Evolutionary conservation across 2,888 invertebrate genomes (phyloP), one percentile per base, ranked within the genome.

Genomic region (Anorthoa munda): DNA sequence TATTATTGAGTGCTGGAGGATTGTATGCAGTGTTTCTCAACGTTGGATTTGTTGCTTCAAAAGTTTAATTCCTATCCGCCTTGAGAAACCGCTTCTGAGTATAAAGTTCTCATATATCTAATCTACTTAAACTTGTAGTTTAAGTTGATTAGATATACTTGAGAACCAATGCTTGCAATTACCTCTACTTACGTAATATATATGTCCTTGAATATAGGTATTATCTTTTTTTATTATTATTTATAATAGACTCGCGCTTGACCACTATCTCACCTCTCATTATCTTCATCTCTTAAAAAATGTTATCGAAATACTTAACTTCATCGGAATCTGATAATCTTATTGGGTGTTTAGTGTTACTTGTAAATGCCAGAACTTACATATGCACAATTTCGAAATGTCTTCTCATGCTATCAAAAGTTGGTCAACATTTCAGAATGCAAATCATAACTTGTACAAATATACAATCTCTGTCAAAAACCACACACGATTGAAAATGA

Each of bases 211-310:
- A 61, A 7, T 53, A 53, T 12, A 53, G 12, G 21, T 18, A 58
- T n/a, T 65, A 74, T 70, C 64, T n/a, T n/a, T n/a, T n/a, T n/a
- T n/a, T n/a, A n/a, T n/a, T n/a, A n/a, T n/a, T n/a, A n/a, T n/a
- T n/a, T n/a, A n/a, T n/a, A n/a, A n/a, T n/a, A n/a, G n/a, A n/a
- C n/a, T n/a, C n/a, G n/a, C n/a, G n/a, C n/a, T n/a, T n/a, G n/a
- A n/a, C n/a, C n/a, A n/a, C n/a, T n/a, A n/a, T n/a, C n/a, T n/a
- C n/a, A n/a, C n/a, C n/a, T n/a, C n/a, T n/a, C n/a, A n/a, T n/a
- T 75, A 76, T 64, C 58, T 64, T 59, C 45, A 75, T 73, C 69
- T 74, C 48, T 72, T 86, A 78, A 46, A 70, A 81, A 75, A 84
- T 26, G 58, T 53, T 68, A 81, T 78, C 73, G n/a, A 17, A 39